Conservation (phyloP, 2,888 invertebrate genomes). For the Leptopilina syphax region DNA sequence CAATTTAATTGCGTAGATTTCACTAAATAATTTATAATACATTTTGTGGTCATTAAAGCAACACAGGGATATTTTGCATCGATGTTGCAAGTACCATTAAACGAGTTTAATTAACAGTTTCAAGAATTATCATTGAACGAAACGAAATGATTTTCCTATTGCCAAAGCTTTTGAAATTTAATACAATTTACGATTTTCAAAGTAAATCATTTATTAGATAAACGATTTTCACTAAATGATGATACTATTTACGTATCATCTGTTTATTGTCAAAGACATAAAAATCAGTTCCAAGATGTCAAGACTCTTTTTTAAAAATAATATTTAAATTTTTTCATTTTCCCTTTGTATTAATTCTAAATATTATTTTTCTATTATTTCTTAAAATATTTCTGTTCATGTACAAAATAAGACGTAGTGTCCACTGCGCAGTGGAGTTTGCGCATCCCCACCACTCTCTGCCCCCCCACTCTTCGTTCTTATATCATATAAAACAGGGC, state of each 20-base stretch:
- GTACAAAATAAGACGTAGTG: no score
- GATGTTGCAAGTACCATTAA: background rate
- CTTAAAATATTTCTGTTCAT: no score
- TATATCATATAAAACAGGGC: no score
- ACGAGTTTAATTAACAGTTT: conserved; percentile 23
- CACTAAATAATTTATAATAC: background rate
- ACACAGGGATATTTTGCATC: background rate
- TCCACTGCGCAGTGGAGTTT: no score
- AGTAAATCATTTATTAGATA: background rate
- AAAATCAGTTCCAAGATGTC: no score
- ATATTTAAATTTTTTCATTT: no score
- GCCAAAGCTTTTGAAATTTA: conserved; percentile 6
- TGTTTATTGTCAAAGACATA: no score
- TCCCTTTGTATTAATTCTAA: no score
- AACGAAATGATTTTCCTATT: conserved; percentile 14
- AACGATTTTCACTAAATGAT: background rate
- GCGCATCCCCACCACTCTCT: no score
- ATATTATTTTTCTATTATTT: no score
- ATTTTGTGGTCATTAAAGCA: background rate
- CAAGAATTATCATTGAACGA: conserved; percentile 22
- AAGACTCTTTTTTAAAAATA: no score
- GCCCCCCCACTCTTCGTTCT: no score
- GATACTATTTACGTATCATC: background rate
- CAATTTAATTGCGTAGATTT: background rate
- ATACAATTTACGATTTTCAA: background rate